Percentiles rank a stretch among this genome's conserved stretches.
Evolutionary conservation across 2,888 invertebrate species (phyloP).

Genomic region (Buathra laborator): DNA sequence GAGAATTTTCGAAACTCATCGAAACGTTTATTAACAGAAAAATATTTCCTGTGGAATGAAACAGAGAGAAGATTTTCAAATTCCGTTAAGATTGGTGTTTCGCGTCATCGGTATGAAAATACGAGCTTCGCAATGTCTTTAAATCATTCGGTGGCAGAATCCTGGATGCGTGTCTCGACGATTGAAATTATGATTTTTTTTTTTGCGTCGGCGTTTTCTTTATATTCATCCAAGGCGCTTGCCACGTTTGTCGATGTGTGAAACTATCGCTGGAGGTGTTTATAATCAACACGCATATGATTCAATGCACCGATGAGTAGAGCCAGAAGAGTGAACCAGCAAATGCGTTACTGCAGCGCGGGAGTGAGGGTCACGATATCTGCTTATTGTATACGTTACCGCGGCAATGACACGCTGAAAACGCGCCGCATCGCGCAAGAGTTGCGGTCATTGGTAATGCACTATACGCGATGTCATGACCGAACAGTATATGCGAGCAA

Average conservation of each 20-base stretch:
- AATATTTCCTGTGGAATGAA: neutral
- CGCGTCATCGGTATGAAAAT: constrained; percentile 56
- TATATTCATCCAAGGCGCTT: neutral
- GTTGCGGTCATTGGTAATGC: neutral
- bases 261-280: constrained; percentile 29
- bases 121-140: constrained; percentile 58
- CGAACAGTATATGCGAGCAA: constrained; percentile 1
- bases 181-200: constrained; percentile 10
- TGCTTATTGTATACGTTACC: neutral
- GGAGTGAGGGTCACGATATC: neutral
- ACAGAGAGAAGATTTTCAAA: neutral
- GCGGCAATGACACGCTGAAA: constrained; percentile 15
- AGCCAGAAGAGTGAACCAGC: neutral
- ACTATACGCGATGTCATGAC: constrained; percentile 5
- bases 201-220: neutral
- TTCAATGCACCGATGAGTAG: neutral
- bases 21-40: neutral
- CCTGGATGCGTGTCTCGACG: neutral
- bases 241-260: constrained; percentile 6
- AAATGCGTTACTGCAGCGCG: neutral
- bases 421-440: neutral
- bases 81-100: constrained; percentile 31
- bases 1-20: neutral
- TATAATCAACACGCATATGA: neutral
- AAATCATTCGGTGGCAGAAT: constrained; percentile 54